Conservation (phyloP, 1,140 invertebrate genomes). For the Macrobrachium nipponense region DNA sequence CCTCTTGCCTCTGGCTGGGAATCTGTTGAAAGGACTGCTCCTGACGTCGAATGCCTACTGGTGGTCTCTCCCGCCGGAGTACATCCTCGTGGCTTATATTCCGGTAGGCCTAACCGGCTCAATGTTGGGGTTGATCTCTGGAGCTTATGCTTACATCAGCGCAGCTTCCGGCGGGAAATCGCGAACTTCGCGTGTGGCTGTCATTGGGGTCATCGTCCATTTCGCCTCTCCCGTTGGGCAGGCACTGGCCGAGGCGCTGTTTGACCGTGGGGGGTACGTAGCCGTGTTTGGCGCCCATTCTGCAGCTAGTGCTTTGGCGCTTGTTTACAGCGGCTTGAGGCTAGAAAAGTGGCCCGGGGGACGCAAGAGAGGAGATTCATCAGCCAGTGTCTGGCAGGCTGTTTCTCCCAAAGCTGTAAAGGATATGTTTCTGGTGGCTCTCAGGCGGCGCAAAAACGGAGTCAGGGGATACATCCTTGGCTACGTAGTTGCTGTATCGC, state of each 20-base stretch:
- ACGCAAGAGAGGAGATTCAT: neutral
- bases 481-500: no score
- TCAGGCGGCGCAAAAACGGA: no score
- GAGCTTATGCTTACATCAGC: conserved; percentile 2
- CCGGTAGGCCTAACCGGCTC: neutral
- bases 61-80: neutral
- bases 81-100: neutral
- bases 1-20: neutral
- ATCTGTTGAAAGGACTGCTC: neutral
- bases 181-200: conserved; percentile 4
- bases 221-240: neutral
- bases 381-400: no score
- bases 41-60: conserved; percentile 8
- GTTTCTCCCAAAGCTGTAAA: no score
- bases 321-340: neutral
- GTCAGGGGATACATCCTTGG: no score
- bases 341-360: neutral
- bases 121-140: neutral
- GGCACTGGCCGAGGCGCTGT: neutral
- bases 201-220: neutral
- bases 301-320: neutral
- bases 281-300: neutral
- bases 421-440: no score
- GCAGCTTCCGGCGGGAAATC: neutral
- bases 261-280: neutral